These are phyloP conservation scores for Agrilus mali DNA, from an alignment of 2,888 invertebrate species.

Conservation along the genomic window DNA sequence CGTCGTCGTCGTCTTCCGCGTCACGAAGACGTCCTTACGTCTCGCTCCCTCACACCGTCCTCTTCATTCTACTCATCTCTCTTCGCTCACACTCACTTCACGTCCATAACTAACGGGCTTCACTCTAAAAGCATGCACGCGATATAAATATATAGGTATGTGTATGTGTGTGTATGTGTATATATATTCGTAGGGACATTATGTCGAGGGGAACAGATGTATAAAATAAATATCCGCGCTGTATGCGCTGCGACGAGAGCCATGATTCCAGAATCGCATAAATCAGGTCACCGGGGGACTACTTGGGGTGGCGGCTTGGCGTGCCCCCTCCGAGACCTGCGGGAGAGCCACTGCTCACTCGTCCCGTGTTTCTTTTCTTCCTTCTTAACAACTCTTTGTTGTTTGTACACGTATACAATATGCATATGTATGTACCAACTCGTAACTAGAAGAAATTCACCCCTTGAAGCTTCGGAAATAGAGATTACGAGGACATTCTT, in stretches of 20 bases:
- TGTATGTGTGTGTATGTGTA: no score
- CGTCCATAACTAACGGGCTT: constrained; percentile 36
- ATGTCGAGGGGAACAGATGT: constrained; percentile 50
- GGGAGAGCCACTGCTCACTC: no score
- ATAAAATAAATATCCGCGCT: constrained; percentile 44
- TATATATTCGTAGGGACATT: constrained; percentile 37
- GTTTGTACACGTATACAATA: no score
- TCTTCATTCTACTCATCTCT: constrained; percentile 9
- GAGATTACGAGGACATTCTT: no score
- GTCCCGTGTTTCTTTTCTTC: no score
- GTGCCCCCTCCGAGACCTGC: no score
- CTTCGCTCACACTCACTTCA: constrained; percentile 23
- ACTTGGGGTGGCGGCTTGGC: no score
- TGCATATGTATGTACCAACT: no score
- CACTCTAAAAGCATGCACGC: constrained; percentile 47
- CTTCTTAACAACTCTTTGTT: no score
- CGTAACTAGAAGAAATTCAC: no score
- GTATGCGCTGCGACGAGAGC: constrained; percentile 36
- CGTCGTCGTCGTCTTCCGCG: constrained; percentile 15
- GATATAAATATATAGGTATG: constrained; percentile 38
- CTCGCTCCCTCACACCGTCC: constrained; percentile 19
- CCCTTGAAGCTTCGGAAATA: no score
- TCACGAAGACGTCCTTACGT: constrained; percentile 12
- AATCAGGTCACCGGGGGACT: constrained; percentile 38
- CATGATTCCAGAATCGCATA: constrained; percentile 50